Evolutionary conservation across 2,888 invertebrate genomes (phyloP).

Genomic region (Meghimatium bilineatum): DNA sequence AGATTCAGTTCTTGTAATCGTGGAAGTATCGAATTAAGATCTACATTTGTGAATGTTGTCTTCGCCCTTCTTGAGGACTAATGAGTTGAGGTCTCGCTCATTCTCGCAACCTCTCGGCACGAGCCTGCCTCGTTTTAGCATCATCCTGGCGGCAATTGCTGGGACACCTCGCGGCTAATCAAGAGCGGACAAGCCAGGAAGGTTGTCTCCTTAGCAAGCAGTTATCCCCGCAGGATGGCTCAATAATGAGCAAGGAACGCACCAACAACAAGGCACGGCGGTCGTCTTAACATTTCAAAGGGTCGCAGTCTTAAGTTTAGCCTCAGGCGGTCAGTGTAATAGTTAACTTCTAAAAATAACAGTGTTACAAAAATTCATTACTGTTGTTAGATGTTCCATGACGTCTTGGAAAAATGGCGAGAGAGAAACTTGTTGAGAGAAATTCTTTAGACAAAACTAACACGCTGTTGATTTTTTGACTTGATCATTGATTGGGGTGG

Average conservation of each 20-base stretch:
- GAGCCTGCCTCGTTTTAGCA: background rate
- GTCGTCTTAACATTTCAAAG: background rate
- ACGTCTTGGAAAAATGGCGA: too few relatives aligned
- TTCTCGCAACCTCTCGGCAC: background rate
- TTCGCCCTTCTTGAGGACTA: background rate
- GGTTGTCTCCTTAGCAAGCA: background rate
- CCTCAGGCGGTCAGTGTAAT: background rate
- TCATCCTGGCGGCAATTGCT: background rate
- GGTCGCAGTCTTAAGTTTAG: background rate
- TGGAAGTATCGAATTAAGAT: background rate
- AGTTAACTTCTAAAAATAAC: background rate
- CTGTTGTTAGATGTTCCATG: too few relatives aligned
- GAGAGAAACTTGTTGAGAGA: too few relatives aligned
- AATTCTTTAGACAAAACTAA: too few relatives aligned
- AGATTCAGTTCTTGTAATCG: background rate
- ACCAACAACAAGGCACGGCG: background rate
- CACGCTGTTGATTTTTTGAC: too few relatives aligned
- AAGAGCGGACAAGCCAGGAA: background rate
- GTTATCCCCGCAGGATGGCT: background rate
- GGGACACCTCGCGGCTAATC: background rate
- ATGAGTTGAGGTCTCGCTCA: background rate
- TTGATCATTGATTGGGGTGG: too few relatives aligned
- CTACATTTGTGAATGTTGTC: background rate
- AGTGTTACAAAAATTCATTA: background rate
- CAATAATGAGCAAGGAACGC: background rate